Evolutionary conservation across 1,140 invertebrate genomes (phyloP).

Genomic region (Drosophila rufa): DNA sequence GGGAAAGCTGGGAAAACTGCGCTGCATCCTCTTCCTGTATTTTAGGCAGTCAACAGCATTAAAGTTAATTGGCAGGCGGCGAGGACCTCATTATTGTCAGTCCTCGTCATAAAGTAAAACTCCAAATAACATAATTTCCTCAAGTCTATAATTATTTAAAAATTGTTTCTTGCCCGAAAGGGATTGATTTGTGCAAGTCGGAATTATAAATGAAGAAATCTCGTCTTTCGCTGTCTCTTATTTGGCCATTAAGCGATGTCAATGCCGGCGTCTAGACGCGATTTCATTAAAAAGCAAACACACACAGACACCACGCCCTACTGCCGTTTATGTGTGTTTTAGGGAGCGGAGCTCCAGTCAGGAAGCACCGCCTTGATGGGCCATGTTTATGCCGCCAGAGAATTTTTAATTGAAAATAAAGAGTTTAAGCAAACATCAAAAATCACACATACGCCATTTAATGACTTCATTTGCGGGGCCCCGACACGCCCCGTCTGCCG

Average conservation of each 20-base stretch:
- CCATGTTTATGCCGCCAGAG: conserved; percentile 34
- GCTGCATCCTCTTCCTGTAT: neutral
- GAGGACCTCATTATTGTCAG: conserved; percentile 2
- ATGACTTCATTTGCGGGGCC: conserved; percentile 47
- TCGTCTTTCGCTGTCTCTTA: conserved; percentile 21
- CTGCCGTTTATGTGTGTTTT: conserved; percentile 17
- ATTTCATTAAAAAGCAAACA: conserved; percentile 58
- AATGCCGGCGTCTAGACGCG: conserved; percentile 52
- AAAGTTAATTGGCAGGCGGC: conserved; percentile 56
- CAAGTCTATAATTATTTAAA: too few relatives aligned
- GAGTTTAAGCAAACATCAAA: conserved; percentile 69
- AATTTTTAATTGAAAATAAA: conserved; percentile 70
- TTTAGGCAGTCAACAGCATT: conserved; percentile 49
- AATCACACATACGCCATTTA: conserved; percentile 59
- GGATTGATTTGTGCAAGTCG: neutral
- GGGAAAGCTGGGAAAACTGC: neutral
- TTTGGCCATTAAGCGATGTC: conserved; percentile 46
- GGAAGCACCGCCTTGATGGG: conserved; percentile 20
- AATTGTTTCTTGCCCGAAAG: too few relatives aligned
- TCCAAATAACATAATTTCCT: neutral
- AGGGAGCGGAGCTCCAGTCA: neutral
- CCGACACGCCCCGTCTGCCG: neutral
- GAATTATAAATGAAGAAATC: conserved; percentile 19
- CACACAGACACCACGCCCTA: conserved; percentile 24
- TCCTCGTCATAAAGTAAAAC: neutral